A percentile compares a stretch with the other conserved stretches of the same genome.
These are phyloP conservation scores for Hormaphis cornu DNA, from an alignment of 1,140 invertebrate genomes.

Conservation along the genomic window DNA sequence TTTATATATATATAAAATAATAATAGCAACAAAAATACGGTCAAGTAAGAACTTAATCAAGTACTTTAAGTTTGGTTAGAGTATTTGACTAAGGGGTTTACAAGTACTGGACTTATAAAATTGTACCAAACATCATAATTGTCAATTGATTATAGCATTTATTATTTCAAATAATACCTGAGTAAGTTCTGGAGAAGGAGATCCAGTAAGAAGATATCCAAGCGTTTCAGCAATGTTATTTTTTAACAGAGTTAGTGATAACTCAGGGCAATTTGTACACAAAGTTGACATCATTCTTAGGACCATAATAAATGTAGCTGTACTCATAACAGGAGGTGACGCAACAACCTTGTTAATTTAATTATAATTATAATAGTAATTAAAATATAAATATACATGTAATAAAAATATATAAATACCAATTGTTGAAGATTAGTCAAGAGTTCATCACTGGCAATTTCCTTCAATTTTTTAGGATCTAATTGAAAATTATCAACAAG, in stretches of 20 bases:
- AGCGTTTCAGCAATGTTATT: conserved; percentile 93
- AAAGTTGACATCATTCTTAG: conserved; percentile 90
- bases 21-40: too few species aligned
- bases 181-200: conserved; percentile 39
- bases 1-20: too few species aligned
- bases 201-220: conserved; percentile 81
- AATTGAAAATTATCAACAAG: conserved; percentile 94
- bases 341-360: conserved; percentile 62
- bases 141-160: too few species aligned
- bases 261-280: conserved; percentile 85
- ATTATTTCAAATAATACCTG: too few species aligned
- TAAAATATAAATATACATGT: neutral
- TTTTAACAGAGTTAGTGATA: conserved; percentile 80
- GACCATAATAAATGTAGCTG: conserved; percentile 90
- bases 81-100: too few species aligned
- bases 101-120: too few species aligned
- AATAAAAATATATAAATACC: conserved; percentile 45
- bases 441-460: conserved; percentile 87
- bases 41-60: too few species aligned
- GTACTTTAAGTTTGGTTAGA: too few species aligned
- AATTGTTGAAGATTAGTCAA: conserved; percentile 87
- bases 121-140: too few species aligned
- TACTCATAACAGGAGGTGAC: conserved; percentile 83
- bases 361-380: neutral
- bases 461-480: conserved; percentile 79